Evolutionary conservation across 1,140 invertebrate species (phyloP).

Genomic region (Euglossa dilemma): DNA sequence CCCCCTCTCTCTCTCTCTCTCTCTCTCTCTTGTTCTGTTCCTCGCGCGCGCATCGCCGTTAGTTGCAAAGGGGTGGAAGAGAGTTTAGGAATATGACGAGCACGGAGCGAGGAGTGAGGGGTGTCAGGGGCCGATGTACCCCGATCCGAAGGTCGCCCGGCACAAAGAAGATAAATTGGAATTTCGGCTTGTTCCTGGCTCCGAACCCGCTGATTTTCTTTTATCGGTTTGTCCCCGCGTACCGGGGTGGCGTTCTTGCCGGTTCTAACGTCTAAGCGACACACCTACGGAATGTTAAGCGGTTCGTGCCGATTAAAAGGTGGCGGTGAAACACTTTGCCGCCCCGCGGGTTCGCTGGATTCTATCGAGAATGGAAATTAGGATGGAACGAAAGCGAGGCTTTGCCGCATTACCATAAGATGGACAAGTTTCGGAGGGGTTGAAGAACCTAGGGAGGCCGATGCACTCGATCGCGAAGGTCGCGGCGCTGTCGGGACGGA

Average conservation of each 20-base stretch:
- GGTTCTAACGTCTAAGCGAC: too few relatives aligned
- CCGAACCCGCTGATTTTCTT: neutral
- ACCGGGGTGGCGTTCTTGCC: too few relatives aligned
- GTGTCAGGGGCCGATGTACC: conserved; percentile 53
- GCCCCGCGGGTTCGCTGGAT: neutral
- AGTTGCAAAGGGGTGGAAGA: conserved; percentile 22
- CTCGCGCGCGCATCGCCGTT: neutral
- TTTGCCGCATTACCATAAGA: neutral
- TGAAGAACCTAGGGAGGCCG: conserved; percentile 14
- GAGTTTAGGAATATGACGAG: conserved; percentile 43
- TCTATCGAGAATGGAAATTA: neutral
- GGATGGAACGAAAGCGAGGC: too few relatives aligned
- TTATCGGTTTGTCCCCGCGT: neutral
- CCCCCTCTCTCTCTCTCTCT: neutral
- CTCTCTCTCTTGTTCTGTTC: neutral
- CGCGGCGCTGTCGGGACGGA: neutral
- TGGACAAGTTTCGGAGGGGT: neutral
- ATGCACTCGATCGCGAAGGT: conserved; percentile 33
- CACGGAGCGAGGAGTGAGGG: conserved; percentile 8
- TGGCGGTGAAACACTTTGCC: neutral
- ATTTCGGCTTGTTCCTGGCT: conserved; percentile 38
- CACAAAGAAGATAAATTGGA: conserved; percentile 60
- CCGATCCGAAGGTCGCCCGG: conserved; percentile 56
- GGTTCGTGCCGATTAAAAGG: neutral
- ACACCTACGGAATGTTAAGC: neutral